Evolutionary conservation across 2,113 vertebrate species (phyloP).

Genomic region (cattle (Bos taurus)): DNA sequence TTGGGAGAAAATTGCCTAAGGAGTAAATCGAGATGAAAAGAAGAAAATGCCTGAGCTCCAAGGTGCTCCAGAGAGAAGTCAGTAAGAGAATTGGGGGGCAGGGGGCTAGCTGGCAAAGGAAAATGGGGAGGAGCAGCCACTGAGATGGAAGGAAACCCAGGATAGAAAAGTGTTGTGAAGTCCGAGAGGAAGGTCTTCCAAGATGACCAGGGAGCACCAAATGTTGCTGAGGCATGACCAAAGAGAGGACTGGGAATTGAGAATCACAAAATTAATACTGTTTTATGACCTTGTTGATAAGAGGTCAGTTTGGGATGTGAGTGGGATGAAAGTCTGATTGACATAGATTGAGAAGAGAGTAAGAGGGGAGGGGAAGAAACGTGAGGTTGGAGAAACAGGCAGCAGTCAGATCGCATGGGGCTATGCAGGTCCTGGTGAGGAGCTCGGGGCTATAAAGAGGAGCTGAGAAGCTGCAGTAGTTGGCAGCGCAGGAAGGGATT

Average conservation of each 20-base stretch:
- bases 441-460: background rate
- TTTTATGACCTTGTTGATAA: background rate
- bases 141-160: background rate
- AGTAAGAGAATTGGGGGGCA: background rate
- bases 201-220: background rate
- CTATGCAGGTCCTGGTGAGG: background rate
- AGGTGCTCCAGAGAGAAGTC: background rate
- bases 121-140: background rate
- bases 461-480: background rate
- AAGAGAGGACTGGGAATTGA: background rate
- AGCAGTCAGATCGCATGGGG: background rate
- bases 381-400: background rate
- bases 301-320: background rate
- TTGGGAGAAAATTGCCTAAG: background rate
- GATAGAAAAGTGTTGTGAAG: background rate
- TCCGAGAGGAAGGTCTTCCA: background rate
- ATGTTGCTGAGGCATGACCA: background rate
- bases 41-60: background rate
- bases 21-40: background rate
- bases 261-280: background rate
- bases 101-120: background rate
- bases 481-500: background rate
- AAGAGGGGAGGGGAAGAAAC: background rate
- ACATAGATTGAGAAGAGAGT: background rate
- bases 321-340: background rate